Percentiles rank a stretch among this genome's conserved stretches.
These are phyloP conservation scores for Scalopus aquaticus DNA, from an alignment of 2,113 vertebrate genomes.

Conservation along the genomic window DNA sequence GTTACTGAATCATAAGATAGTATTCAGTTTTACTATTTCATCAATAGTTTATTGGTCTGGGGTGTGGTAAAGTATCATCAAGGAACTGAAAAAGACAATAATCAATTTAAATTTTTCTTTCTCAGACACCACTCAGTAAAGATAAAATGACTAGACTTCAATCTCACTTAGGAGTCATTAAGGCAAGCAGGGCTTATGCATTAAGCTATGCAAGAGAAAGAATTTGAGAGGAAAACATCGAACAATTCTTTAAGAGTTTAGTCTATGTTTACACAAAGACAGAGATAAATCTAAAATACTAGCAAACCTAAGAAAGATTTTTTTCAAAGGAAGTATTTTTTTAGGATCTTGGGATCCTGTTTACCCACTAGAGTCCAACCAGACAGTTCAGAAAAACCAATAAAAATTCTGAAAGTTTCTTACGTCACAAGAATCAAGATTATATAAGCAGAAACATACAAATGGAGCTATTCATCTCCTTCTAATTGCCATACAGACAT, in stretches of 20 bases:
- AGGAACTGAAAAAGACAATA: neutral
- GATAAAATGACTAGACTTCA: constrained; percentile 12
- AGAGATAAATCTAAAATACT: constrained; percentile 18
- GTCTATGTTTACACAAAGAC: neutral
- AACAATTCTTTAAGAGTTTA: neutral
- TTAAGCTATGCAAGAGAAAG: neutral
- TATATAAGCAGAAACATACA: neutral
- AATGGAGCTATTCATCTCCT: neutral
- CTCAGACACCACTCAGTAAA: constrained; percentile 10
- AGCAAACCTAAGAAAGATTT: constrained; percentile 25
- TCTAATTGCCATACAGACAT: neutral
- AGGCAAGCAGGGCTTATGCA: neutral
- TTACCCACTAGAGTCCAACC: constrained; percentile 33
- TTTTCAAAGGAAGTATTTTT: neutral
- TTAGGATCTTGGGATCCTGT: neutral
- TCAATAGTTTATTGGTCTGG: constrained; percentile 50
- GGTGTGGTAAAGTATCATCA: constrained; percentile 60
- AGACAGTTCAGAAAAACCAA: neutral
- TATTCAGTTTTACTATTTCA: constrained; percentile 1
- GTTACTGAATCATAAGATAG: constrained; percentile 23
- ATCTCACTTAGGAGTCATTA: neutral
- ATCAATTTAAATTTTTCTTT: constrained; percentile 56
- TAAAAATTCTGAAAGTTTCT: neutral
- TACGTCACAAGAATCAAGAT: neutral
- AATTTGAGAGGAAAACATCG: neutral